Conservation (phyloP, 2,113 vertebrate species). For the Cavia aperea region DNA sequence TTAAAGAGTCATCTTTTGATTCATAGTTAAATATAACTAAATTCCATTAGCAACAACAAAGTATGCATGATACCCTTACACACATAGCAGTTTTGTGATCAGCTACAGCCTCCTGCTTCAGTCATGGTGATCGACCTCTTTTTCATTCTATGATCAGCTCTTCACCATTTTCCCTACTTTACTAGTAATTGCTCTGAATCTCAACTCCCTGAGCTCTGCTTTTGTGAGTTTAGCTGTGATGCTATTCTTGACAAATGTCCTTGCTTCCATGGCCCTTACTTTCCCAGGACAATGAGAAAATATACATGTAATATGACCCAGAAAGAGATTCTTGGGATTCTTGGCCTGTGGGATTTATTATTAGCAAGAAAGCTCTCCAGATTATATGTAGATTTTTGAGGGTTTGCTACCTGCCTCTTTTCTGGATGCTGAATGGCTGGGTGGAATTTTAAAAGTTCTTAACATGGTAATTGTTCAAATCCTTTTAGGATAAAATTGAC, state of each 20-base stretch:
- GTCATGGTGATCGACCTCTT: not conserved
- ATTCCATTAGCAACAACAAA: slow-evolving; percentile 51
- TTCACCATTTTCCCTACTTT: not conserved
- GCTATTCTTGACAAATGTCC: not conserved
- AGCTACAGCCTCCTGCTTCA: slow-evolving; percentile 31
- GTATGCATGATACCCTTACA: not conserved
- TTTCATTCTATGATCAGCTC: not conserved
- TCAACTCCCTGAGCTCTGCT: not conserved
- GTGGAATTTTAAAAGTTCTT: not conserved
- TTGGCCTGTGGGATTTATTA: not conserved
- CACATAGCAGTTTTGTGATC: not conserved
- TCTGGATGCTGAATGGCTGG: not conserved
- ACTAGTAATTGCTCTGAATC: not conserved
- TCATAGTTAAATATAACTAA: slow-evolving; percentile 51
- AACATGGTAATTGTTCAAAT: not conserved
- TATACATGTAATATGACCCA: not conserved
- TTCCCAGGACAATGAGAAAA: not conserved
- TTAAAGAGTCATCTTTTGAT: slow-evolving; percentile 17
- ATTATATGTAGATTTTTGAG: not conserved
- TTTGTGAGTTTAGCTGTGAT: not conserved
- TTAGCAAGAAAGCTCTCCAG: not conserved
- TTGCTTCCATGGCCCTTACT: not conserved
- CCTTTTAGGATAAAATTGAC: not conserved
- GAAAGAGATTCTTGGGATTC: not conserved
- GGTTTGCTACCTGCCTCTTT: not conserved